Evolutionary conservation across 2,113 vertebrate genomes (phyloP), one percentile per base, ranked within the genome.

Genomic region (Pomatorhinus ruficollis): DNA sequence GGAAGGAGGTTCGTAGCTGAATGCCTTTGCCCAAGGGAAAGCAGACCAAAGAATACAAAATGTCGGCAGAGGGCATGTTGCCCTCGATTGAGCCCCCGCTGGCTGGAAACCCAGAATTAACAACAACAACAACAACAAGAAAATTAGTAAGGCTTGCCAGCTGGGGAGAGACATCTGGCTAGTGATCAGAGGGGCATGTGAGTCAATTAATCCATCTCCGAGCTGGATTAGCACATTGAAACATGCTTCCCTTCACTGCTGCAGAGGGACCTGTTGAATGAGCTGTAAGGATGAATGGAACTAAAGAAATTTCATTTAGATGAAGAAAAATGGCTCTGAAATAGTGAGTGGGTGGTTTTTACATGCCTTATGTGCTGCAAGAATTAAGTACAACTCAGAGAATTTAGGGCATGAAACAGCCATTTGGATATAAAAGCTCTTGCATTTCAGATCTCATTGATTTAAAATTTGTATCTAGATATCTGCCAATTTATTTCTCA

Each of bases 101-200:
- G 98, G 95, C 97, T 97, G 87, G 93, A 97, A 98, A 95, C 76
- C 92, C 74, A 61, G 93, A 92, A 14, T 94, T 97, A 87, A 97
- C 93, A 97, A 89, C 82, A 90, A 70, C 81, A 84, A 59, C 97
- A 96, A 97, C 95, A 94, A 96, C 92, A 93, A 96, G 95, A 92
- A 96, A 96, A 91, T 93, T 18, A 35, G 91, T 56, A 81, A 95
- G 85, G 80, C 66, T 95, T 97, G 97, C 97, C 97, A 98, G 96
- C 96, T 96, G 92, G 81, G 96, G 84, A 96, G 37, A 94, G 97
- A 94, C 94, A 97, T 94, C 97, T 98, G 98, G 98, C 98, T 97
- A 61, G 79, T 78, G 93, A 97, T 98, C 97, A 98, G 96, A 98
- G 93, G 63, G 89, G 53, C n/a, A 61, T 42, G 75, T 87, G 84